A percentile compares a stretch with the other conserved stretches of the same genome.
Conservation (phyloP, 2,888 invertebrate genomes). For the Mythimna ferrago region DNA sequence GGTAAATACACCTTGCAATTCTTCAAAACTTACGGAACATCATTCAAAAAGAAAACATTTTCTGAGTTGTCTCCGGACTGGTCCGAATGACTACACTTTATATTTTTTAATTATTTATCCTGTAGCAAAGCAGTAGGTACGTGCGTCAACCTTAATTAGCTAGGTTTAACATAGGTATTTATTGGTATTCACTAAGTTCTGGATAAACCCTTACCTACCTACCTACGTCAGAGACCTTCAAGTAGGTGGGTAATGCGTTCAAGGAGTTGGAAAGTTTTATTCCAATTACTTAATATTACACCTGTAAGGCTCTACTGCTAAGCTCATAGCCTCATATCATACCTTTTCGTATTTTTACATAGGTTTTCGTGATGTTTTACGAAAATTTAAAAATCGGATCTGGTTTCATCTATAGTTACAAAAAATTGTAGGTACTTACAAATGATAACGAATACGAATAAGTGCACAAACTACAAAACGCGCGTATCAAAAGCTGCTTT, state of each 20-base stretch:
- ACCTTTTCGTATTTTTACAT: not conserved
- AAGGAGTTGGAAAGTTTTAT: constrained; percentile 9
- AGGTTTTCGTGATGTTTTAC: not conserved
- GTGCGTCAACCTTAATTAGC: not conserved
- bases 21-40: not conserved
- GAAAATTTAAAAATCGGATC: not conserved
- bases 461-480: not conserved
- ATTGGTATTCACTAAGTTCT: not conserved
- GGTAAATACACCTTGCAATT: not conserved
- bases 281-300: not conserved
- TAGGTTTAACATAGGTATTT: not conserved
- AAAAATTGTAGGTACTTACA: not conserved
- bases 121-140: too few relatives aligned
- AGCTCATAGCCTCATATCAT: not conserved
- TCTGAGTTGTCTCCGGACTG: too few relatives aligned
- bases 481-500: too few relatives aligned
- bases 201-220: constrained; percentile 8
- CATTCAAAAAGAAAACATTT: too few relatives aligned
- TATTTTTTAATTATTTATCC: too few relatives aligned
- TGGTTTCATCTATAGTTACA: not conserved
- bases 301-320: not conserved
- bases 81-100: too few relatives aligned
- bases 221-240: not conserved
- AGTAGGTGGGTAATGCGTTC: not conserved
- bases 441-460: not conserved